Percentiles rank a stretch among this genome's conserved stretches.
Evolutionary conservation across 2,797 vertebrate genomes (phyloP).

Genomic region (Avahi laniger): DNA sequence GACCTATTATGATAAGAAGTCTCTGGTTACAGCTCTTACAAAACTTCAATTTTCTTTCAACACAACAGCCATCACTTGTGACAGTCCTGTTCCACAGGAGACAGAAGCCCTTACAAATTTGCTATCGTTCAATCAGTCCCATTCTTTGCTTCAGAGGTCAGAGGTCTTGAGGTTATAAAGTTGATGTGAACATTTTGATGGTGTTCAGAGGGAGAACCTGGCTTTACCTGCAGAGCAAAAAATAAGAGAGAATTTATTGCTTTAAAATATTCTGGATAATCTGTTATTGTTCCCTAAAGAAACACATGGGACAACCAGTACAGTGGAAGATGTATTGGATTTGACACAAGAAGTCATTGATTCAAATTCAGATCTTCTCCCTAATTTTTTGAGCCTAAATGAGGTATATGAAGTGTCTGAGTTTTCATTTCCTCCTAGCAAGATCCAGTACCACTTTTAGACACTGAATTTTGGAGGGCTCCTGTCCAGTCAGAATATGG

Average conservation of each 20-base stretch:
- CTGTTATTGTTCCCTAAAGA: not conserved
- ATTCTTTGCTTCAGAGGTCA: slow-evolving; percentile 65
- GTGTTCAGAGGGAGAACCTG: not conserved
- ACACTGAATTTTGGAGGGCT: not conserved
- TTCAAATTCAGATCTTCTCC: not conserved
- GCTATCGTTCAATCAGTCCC: slow-evolving; percentile 61
- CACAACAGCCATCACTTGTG: slow-evolving; percentile 63
- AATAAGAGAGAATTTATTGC: not conserved
- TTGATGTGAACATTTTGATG: slow-evolving; percentile 34
- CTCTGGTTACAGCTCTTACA: slow-evolving; percentile 80
- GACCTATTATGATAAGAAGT: slow-evolving; percentile 70
- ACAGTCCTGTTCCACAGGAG: slow-evolving; percentile 25
- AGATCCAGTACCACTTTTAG: not conserved
- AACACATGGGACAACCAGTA: not conserved
- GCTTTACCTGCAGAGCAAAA: slow-evolving; percentile 5
- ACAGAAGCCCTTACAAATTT: slow-evolving; percentile 63
- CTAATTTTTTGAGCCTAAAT: not conserved
- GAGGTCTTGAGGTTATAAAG: slow-evolving; percentile 47
- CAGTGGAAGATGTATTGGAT: not conserved
- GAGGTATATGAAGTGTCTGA: not conserved
- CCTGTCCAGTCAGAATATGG: not conserved
- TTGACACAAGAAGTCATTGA: not conserved
- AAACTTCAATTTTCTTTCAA: slow-evolving; percentile 76
- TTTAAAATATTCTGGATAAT: slow-evolving; percentile 33
- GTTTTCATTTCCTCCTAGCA: not conserved